A percentile compares a stretch with the other conserved stretches of the same genome.
These are phyloP conservation scores for Trypoxylus dichotomus DNA, from an alignment of 1,140 invertebrate species.

Conservation along the genomic window DNA sequence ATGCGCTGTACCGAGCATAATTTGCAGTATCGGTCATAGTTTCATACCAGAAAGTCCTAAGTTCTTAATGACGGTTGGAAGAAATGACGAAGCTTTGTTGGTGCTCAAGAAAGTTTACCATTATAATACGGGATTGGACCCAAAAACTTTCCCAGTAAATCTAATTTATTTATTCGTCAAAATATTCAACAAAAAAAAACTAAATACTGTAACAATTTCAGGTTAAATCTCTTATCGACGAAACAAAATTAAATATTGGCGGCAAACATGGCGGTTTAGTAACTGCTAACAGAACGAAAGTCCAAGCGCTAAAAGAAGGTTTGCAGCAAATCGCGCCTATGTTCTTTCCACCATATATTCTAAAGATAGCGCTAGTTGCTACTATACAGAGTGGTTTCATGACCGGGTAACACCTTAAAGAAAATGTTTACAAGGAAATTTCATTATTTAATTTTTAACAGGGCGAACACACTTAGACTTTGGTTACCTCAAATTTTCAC, in stretches of 20 bases:
- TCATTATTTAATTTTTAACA: conserved; percentile 38
- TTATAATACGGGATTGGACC: conserved; percentile 62
- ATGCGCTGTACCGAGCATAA: conserved; percentile 65
- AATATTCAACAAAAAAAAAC: no score
- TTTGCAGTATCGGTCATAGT: conserved; percentile 63
- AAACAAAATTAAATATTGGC: conserved; percentile 33
- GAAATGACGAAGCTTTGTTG: conserved; percentile 66
- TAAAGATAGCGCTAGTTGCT: conserved; percentile 40
- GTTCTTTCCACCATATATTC: conserved; percentile 37
- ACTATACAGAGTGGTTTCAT: conserved; percentile 39
- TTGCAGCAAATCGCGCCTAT: conserved; percentile 40
- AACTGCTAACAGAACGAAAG: conserved; percentile 31
- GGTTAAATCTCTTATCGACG: conserved; percentile 40
- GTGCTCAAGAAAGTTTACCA: conserved; percentile 63
- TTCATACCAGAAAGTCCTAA: conserved; percentile 82
- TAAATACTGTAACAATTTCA: conserved; percentile 9
- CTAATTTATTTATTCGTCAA: neutral
- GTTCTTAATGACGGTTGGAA: conserved; percentile 74
- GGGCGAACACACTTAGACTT: conserved; percentile 57
- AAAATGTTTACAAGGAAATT: neutral
- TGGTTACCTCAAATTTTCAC: conserved; percentile 68
- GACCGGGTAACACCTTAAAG: conserved; percentile 36
- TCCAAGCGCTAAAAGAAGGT: conserved; percentile 38
- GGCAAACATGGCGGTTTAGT: conserved; percentile 30
- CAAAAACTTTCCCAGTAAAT: conserved; percentile 66